Conservation (phyloP, 2,797 vertebrate genomes). For the Protosalanx chinensis region DNA sequence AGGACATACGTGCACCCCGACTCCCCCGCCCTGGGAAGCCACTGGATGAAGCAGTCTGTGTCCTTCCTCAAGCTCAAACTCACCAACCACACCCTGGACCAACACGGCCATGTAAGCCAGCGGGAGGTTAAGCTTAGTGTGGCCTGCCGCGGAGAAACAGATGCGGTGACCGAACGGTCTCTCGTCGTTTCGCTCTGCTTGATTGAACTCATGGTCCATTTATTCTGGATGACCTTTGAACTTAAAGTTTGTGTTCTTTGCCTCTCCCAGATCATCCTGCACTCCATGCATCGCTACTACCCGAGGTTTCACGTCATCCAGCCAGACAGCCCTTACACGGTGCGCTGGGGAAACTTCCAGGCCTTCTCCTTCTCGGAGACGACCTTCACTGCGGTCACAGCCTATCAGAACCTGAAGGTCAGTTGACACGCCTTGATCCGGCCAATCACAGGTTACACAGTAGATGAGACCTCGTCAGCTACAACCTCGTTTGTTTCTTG, state of each 20-base stretch:
- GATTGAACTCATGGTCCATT: background rate
- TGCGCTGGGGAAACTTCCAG: conserved; percentile 81
- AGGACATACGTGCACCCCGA: conserved; percentile 84
- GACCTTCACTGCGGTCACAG: conserved; percentile 84
- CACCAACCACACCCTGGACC: conserved; percentile 89
- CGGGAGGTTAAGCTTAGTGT: background rate
- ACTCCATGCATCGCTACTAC: conserved; percentile 91
- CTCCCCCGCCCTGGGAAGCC: conserved; percentile 83
- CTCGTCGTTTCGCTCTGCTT: too few relatives aligned
- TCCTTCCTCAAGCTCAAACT: conserved; percentile 89
- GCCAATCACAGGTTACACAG: background rate
- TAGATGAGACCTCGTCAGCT: background rate
- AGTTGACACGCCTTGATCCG: background rate
- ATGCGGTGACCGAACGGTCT: too few relatives aligned
- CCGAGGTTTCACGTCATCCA: conserved; percentile 86
- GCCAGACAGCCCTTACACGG: conserved; percentile 80
- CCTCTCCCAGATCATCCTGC: conserved; percentile 78
- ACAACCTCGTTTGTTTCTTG: background rate
- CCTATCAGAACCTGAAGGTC: conserved; percentile 89
- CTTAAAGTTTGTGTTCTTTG: too few relatives aligned
- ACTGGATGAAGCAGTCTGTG: conserved; percentile 88
- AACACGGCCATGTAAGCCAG: conserved; percentile 80
- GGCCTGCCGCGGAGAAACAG: too few relatives aligned
- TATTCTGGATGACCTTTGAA: too few relatives aligned
- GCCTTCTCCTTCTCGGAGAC: conserved; percentile 87